Conservation (phyloP, 2,888 invertebrate genomes). For the Sycophila texana region DNA sequence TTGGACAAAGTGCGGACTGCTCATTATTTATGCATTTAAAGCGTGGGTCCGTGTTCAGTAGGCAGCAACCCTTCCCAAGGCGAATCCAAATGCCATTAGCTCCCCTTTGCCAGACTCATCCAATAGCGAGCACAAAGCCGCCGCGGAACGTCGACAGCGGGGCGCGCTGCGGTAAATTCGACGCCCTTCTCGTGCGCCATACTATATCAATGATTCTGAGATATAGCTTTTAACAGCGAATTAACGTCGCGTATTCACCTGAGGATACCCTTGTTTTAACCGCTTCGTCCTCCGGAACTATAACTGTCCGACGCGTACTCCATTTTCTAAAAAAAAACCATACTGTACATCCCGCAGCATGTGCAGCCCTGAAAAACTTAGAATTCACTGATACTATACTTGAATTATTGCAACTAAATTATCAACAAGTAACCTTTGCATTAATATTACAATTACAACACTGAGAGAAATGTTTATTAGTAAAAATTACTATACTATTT, state of each 20-base stretch:
- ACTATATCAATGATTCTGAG: slow-evolving; percentile 57
- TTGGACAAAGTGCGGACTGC: slow-evolving; percentile 38
- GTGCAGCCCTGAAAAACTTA: background rate
- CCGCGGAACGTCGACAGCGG: slow-evolving; percentile 33
- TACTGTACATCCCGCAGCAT: slow-evolving; percentile 11
- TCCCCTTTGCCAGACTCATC: slow-evolving; percentile 58
- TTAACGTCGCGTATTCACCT: slow-evolving; percentile 61
- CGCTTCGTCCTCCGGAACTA: background rate
- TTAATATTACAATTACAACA: too few relatives aligned
- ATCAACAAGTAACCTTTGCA: too few relatives aligned
- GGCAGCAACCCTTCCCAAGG: slow-evolving; percentile 62
- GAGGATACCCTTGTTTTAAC: slow-evolving; percentile 42
- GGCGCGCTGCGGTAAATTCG: slow-evolving; percentile 59
- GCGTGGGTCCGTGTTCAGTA: slow-evolving; percentile 49
- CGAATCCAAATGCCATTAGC: slow-evolving; percentile 58
- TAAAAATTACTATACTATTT: too few relatives aligned
- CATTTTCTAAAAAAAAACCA: slow-evolving; percentile 47
- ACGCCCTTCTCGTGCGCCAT: slow-evolving; percentile 56
- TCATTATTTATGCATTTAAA: slow-evolving; percentile 71
- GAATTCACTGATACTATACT: too few relatives aligned
- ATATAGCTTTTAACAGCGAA: slow-evolving; percentile 67
- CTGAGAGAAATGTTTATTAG: too few relatives aligned
- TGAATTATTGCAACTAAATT: too few relatives aligned
- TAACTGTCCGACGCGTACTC: slow-evolving; percentile 42
- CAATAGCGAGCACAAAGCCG: slow-evolving; percentile 46